Evolutionary conservation across 2,113 vertebrate genomes (phyloP), one percentile per base, ranked within the genome.

Genomic region (Gadus chalcogrammus): DNA sequence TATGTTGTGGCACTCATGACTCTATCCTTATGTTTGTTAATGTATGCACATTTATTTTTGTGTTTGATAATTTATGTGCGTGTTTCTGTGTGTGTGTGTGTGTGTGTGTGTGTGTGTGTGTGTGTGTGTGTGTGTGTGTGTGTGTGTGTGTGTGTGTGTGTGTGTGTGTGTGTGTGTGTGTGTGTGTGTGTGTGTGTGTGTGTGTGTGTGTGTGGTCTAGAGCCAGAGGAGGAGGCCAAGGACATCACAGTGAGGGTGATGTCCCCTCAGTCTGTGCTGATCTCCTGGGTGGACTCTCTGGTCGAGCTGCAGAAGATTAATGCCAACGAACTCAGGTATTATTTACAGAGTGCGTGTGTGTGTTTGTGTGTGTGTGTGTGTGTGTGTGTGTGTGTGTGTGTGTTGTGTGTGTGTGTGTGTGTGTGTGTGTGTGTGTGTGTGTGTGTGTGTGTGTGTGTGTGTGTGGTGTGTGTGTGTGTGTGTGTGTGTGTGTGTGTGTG

Each of bases 231-330:
- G 28, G 86, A 94, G 62, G 92, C 92, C 3, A 88, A 88, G 82
- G 97, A 99, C 79, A 81, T 98, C 79, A 93, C 87, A 15, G 95
- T 96, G 76, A 93, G 97, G 28, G 95, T 99, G 42, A 94, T 98
- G 90, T 98, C 97, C 4, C 92, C 97, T n/a, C 94, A 97, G 67
- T 98, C 97, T 1, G 95, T 99, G 71, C 92, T 98, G 0, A 95
- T 99, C 31, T 81, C 94, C 67, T 99, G 97, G 97, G 85, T 95
- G 61, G 97, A 99, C 77, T 94, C 97, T 2, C 78, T 89, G 17
- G 75, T 93, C 31, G 94, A 98, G 77, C 96, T 94, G 79, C 89
- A 91, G 79, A 96, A 93, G 83, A 91, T 90, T 52, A 65, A 12
- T 42, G 73, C 82, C 0, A 77, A 66, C 17, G 78, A 66, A 65